A percentile compares a stretch with the other conserved stretches of the same genome.
Evolutionary conservation across 2,888 invertebrate genomes (phyloP).

Genomic region (Anoncus sp.): DNA sequence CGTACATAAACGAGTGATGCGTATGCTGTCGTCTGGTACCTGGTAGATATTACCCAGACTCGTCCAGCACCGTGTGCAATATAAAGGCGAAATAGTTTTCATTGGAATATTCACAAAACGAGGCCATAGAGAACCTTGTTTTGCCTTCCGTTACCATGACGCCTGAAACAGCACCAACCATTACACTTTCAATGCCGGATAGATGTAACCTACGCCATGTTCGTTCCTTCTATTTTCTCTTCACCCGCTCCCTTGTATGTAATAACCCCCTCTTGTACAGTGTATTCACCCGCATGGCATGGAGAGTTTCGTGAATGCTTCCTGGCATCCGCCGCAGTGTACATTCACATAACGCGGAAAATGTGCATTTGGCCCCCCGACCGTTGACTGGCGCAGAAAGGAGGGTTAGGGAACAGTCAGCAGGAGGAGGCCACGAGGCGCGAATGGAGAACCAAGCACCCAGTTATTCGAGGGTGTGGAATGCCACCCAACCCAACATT

Average conservation of each 20-base stretch:
- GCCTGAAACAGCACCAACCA: conserved; percentile 25
- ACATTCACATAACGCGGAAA: conserved; percentile 34
- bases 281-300: conserved; percentile 13
- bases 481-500: conserved; percentile 36
- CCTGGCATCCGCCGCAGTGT: conserved; percentile 9
- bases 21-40: conserved; percentile 11
- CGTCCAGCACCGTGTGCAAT: conserved; percentile 11
- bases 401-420: conserved; percentile 9
- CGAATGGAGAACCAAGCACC: conserved; percentile 37
- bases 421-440: not conserved
- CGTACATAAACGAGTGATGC: conserved; percentile 15
- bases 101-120: conserved; percentile 49
- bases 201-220: not conserved
- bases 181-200: conserved; percentile 23
- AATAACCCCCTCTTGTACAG: conserved; percentile 35
- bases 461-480: conserved; percentile 41
- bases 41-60: conserved; percentile 13
- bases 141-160: conserved; percentile 16
- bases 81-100: conserved; percentile 54
- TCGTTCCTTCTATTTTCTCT: not conserved
- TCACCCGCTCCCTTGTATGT: not conserved
- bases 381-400: not conserved
- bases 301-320: conserved; percentile 30
- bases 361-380: conserved; percentile 1
- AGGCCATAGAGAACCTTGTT: conserved; percentile 31